Conservation (phyloP, 2,888 invertebrate genomes). For the Pachymerium ferrugineum region DNA sequence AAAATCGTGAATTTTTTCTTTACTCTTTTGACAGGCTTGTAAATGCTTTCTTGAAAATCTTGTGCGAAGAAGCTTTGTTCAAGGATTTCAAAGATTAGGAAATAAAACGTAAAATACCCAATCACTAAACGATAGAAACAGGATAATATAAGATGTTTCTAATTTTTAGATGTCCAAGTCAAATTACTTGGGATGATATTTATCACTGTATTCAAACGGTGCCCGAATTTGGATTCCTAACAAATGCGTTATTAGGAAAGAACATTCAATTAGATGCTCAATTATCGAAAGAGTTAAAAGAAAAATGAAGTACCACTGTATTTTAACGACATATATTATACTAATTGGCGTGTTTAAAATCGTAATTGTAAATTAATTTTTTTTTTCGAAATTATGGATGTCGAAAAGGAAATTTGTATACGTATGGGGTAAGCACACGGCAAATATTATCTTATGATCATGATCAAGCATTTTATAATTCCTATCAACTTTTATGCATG, state of each 20-base stretch:
- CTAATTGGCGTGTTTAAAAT: too few species aligned
- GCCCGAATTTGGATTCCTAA: slow-evolving; percentile 40
- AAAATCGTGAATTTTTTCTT: not conserved
- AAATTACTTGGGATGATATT: slow-evolving; percentile 37
- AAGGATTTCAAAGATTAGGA: slow-evolving; percentile 38
- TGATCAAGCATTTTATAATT: not conserved
- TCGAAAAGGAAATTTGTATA: not conserved
- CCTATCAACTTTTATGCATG: not conserved
- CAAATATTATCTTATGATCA: not conserved
- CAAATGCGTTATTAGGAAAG: slow-evolving; percentile 38
- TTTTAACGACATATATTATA: too few species aligned
- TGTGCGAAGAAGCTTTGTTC: slow-evolving; percentile 38
- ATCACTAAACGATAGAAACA: not conserved
- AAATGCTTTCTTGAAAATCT: slow-evolving; percentile 40
- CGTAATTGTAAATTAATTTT: not conserved
- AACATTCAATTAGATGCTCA: not conserved
- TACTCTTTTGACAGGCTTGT: not conserved
- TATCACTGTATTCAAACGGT: slow-evolving; percentile 37
- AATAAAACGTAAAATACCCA: not conserved
- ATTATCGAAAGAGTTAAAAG: not conserved
- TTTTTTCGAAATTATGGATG: not conserved
- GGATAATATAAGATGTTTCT: not conserved
- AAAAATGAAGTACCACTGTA: not conserved
- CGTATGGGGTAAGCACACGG: not conserved
- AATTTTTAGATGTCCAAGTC: slow-evolving; percentile 36